Percentiles rank a stretch among this genome's conserved stretches.
Evolutionary conservation across 2,888 invertebrate species (phyloP).

Genomic region (Sussaba pulchella): DNA sequence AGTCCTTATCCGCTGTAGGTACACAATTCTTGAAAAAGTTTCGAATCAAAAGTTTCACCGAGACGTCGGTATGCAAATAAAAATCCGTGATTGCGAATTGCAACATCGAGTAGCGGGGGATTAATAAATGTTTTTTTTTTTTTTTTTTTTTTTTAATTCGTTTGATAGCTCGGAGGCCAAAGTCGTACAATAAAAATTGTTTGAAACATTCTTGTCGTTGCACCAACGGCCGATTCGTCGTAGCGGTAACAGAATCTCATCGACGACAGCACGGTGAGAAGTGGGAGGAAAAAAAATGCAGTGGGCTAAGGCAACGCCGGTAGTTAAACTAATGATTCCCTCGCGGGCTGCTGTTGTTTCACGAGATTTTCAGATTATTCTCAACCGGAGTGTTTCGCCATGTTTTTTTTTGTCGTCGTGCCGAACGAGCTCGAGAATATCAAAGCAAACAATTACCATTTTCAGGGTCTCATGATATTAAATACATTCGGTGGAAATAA

Average conservation of each 20-base stretch:
- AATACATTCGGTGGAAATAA: slow-evolving; percentile 9
- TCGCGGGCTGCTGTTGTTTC: slow-evolving; percentile 54
- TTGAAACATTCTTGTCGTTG: slow-evolving; percentile 34
- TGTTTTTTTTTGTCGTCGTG: neutral
- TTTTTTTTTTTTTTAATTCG: too few relatives aligned
- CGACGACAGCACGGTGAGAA: slow-evolving; percentile 11
- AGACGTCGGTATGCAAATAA: too few relatives aligned
- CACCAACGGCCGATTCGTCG: neutral
- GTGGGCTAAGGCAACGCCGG: slow-evolving; percentile 69
- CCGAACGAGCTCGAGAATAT: slow-evolving; percentile 24
- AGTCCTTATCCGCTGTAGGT: slow-evolving; percentile 4
- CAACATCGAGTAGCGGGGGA: slow-evolving; percentile 8
- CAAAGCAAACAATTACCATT: slow-evolving; percentile 38
- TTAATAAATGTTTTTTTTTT: slow-evolving; percentile 45
- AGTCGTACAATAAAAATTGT: slow-evolving; percentile 19
- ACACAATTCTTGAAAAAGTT: neutral
- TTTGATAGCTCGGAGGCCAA: slow-evolving; percentile 28
- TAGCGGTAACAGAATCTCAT: slow-evolving; percentile 10
- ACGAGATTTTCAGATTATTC: slow-evolving; percentile 41
- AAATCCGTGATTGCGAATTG: slow-evolving; percentile 18
- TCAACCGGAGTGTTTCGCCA: slow-evolving; percentile 23
- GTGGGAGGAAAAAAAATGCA: slow-evolving; percentile 56
- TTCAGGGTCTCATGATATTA: slow-evolving; percentile 8
- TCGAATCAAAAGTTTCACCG: slow-evolving; percentile 19
- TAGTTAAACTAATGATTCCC: slow-evolving; percentile 68